Evolutionary conservation across 2,888 invertebrate species (phyloP).

Genomic region (Leptura quadrifasciata): DNA sequence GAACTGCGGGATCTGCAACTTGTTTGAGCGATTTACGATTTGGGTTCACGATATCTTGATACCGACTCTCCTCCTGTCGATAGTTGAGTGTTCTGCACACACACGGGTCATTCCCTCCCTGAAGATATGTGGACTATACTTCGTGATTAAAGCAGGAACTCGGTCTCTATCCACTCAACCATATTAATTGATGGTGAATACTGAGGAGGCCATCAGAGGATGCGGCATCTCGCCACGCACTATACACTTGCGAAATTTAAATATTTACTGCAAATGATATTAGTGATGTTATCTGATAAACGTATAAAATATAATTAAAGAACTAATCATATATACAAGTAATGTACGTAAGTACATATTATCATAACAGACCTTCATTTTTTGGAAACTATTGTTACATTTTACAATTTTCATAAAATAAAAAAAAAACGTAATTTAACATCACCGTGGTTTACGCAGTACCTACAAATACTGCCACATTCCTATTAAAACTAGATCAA

Average conservation of each 20-base stretch:
- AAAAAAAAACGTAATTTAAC: too few relatives aligned
- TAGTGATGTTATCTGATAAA: neutral
- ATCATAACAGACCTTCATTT: too few relatives aligned
- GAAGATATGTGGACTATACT: constrained; percentile 49
- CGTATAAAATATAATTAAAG: too few relatives aligned
- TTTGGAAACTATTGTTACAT: too few relatives aligned
- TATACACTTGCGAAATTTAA: constrained; percentile 22
- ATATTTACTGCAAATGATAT: constrained; percentile 14
- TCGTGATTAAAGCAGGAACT: constrained; percentile 51
- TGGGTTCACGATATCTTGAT: constrained; percentile 70
- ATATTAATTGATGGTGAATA: constrained; percentile 48
- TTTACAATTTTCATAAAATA: too few relatives aligned
- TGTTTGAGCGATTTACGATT: constrained; percentile 68
- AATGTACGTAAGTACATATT: too few relatives aligned
- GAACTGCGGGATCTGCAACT: constrained; percentile 65
- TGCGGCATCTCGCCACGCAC: constrained; percentile 32
- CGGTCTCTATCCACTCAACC: constrained; percentile 46
- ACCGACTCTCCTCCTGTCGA: constrained; percentile 56
- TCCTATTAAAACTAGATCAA: too few relatives aligned
- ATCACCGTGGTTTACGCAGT: too few relatives aligned
- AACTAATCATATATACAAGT: too few relatives aligned
- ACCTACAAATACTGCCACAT: too few relatives aligned
- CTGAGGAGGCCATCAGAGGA: constrained; percentile 28
- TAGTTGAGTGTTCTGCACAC: constrained; percentile 54
- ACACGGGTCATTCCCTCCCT: constrained; percentile 50